These are phyloP conservation scores for Lymantria monacha DNA, from an alignment of 2,888 invertebrate species.

Conservation along the genomic window DNA sequence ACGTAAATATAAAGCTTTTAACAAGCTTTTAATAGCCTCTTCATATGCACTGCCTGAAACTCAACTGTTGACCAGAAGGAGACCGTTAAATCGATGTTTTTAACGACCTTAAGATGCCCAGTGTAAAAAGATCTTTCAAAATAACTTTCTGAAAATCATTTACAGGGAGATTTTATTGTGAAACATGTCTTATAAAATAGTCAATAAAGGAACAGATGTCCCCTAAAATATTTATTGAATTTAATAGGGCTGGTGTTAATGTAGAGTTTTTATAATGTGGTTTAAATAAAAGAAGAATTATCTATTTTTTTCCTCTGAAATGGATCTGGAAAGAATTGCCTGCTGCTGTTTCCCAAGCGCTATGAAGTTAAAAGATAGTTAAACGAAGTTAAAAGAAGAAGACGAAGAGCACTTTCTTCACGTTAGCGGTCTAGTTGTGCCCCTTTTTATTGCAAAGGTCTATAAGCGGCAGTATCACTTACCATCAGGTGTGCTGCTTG, in stretches of 20 bases:
- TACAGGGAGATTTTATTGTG: constrained; percentile 1
- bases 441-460: too few relatives aligned
- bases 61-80: constrained; percentile 12
- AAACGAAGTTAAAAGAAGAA: too few relatives aligned
- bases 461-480: too few relatives aligned
- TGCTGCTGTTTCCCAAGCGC: too few relatives aligned
- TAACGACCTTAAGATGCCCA: constrained; percentile 23
- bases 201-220: constrained; percentile 11
- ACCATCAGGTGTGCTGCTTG: too few relatives aligned
- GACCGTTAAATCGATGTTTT: constrained; percentile 30
- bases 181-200: constrained; percentile 9
- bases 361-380: too few relatives aligned
- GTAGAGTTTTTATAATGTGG: not conserved
- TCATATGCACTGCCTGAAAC: constrained; percentile 30
- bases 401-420: too few relatives aligned
- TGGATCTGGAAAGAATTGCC: too few relatives aligned
- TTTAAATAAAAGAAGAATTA: too few relatives aligned
- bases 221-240: constrained; percentile 8
- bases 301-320: too few relatives aligned
- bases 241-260: constrained; percentile 1
- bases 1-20: constrained; percentile 26
- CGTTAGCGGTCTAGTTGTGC: too few relatives aligned
- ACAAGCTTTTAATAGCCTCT: constrained; percentile 29
- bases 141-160: not conserved
- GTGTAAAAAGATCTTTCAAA: constrained; percentile 9